Evolutionary conservation across 2,113 vertebrate species (phyloP).

Genomic region (Phainopepla nitens): DNA sequence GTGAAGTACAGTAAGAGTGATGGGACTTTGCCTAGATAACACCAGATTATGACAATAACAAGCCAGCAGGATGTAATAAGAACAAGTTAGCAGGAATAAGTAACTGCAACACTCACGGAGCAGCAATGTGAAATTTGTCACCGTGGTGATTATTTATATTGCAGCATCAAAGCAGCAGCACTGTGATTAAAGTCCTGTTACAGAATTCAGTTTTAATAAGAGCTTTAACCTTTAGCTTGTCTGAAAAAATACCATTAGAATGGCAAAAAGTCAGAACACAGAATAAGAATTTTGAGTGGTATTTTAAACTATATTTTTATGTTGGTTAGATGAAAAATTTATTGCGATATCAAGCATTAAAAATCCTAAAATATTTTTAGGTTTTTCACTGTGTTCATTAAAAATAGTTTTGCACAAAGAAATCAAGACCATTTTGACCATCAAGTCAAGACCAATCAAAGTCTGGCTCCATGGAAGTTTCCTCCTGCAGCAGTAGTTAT

Average conservation of each 20-base stretch:
- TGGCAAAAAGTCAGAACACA: background rate
- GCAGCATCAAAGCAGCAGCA: background rate
- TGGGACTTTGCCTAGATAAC: background rate
- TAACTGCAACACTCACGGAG: background rate
- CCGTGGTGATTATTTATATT: background rate
- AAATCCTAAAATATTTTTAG: background rate
- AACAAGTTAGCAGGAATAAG: background rate
- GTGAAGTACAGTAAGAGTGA: background rate
- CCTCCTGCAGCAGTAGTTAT: background rate
- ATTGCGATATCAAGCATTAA: background rate
- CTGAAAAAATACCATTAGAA: background rate
- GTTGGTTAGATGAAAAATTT: background rate
- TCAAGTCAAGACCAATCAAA: background rate
- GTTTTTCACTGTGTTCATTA: background rate
- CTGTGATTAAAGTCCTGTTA: background rate
- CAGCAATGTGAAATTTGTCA: background rate
- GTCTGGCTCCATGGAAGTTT: background rate
- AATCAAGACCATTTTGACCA: background rate
- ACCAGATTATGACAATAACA: background rate
- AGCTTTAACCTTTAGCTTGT: slow-evolving; percentile 7
- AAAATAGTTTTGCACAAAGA: background rate
- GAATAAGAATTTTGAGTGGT: background rate
- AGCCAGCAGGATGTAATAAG: background rate
- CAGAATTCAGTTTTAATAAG: background rate
- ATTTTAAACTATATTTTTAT: background rate